Conservation (phyloP, 2,888 invertebrate species). For the Drosophila suboccidentalis region DNA sequence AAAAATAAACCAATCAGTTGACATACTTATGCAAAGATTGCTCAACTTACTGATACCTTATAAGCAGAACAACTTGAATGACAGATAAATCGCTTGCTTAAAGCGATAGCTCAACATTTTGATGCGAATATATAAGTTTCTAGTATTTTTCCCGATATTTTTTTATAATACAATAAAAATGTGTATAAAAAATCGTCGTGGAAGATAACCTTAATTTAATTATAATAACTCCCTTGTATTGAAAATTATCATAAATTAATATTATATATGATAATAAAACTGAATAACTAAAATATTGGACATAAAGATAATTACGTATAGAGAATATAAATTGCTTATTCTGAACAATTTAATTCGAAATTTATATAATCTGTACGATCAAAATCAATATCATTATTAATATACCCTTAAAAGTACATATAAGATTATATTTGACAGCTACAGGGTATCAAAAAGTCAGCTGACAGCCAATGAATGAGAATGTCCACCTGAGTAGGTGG, state of each 20-base stretch:
- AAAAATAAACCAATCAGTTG: slow-evolving; percentile 26
- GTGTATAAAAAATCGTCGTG: too few relatives aligned
- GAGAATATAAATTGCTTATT: too few relatives aligned
- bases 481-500: slow-evolving; percentile 1
- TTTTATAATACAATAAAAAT: too few relatives aligned
- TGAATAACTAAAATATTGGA: too few relatives aligned
- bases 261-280: too few relatives aligned
- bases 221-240: too few relatives aligned
- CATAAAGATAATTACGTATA: too few relatives aligned
- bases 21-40: neutral
- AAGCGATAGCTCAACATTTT: neutral
- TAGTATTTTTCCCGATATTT: too few relatives aligned
- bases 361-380: neutral
- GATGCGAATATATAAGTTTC: too few relatives aligned
- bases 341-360: too few relatives aligned
- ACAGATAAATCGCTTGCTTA: neutral
- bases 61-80: neutral
- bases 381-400: neutral
- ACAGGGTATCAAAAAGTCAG: slow-evolving; percentile 9
- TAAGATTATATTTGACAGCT: neutral
- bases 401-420: neutral
- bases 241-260: too few relatives aligned
- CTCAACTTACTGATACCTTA: slow-evolving; percentile 3
- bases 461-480: slow-evolving; percentile 7
- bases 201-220: too few relatives aligned